These are phyloP conservation scores for Enteromius afrohamiltoni DNA, from an alignment of 2,797 vertebrate species.

Conservation along the genomic window DNA sequence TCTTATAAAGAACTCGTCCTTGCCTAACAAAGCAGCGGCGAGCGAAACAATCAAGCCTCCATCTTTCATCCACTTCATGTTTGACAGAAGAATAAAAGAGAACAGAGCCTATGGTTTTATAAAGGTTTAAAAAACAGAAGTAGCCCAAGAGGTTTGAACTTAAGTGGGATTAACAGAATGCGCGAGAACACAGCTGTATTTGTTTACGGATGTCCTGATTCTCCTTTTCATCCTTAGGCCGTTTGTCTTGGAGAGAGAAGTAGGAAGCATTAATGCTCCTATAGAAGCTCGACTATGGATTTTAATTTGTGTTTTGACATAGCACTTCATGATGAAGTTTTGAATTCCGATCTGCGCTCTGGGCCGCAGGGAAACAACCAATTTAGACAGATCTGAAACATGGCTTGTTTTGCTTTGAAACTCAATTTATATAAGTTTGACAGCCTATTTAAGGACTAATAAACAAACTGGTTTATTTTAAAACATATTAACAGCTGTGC, in stretches of 20 bases:
- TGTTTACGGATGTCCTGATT: conserved; percentile 61
- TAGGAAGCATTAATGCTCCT: conserved; percentile 51
- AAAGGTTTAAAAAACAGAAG: conserved; percentile 61
- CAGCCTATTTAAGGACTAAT: background rate
- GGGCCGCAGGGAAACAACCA: background rate
- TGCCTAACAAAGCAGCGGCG: conserved; percentile 58
- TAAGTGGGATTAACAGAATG: conserved; percentile 67
- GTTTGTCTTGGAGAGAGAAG: conserved; percentile 45
- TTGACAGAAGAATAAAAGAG: conserved; percentile 51
- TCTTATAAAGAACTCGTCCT: conserved; percentile 52
- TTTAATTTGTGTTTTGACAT: conserved; percentile 55
- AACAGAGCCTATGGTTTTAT: conserved; percentile 60
- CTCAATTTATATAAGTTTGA: conserved; percentile 6
- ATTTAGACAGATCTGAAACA: conserved; percentile 39
- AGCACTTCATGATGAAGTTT: conserved; percentile 8
- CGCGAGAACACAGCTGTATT: conserved; percentile 57
- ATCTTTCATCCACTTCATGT: conserved; percentile 58
- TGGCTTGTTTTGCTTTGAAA: conserved; percentile 50
- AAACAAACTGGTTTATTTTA: too few relatives aligned
- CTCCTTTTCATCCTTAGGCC: conserved; percentile 48
- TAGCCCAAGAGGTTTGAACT: conserved; percentile 64
- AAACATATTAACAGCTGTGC: background rate
- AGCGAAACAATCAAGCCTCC: conserved; percentile 48
- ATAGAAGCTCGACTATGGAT: conserved; percentile 46
- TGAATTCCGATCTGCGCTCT: background rate